Evolutionary conservation across 1,140 invertebrate species (phyloP), one percentile per base, ranked within the genome.

Genomic region (Cepaea nemoralis): DNA sequence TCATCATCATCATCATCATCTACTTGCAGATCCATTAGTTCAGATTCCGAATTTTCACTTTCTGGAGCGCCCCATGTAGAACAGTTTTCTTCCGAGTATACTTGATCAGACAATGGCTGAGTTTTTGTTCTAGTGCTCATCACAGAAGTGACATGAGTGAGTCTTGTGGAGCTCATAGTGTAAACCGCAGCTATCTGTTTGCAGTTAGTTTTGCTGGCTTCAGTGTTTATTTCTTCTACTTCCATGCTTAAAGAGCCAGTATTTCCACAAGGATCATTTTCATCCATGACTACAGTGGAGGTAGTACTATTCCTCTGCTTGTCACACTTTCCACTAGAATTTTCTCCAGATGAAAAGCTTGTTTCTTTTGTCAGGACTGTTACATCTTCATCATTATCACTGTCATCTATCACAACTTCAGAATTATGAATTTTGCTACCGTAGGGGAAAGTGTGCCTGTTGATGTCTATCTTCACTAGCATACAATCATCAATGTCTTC

Each of bases 401-500:
- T 55, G 35, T 55, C 48, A 75, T 75, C 73, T 33, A 75, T 75
- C 8, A 77, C 55, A 37, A 77, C 48, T n/a, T 76, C n/a, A 2
- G n/a, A 8, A 31, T 63, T 77, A 3, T 63, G 27, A 22, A 77
- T 37, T 39, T 59, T 77, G 19, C 22, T 40, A n/a, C 48, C 75
- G 40, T 24, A 63, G 8, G 75, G 55, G 39, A 37, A 42, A 14
- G 12, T 1, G 31, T 31, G 16, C 33, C 50, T 55, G 39, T 35
- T 77, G 10, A 77, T n/a, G 55, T 77, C 75, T 39, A 77, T 63
- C 42, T 59, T 63, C 22, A 77, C 75, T 8, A 77, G 35, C 35
- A 59, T 37, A 24, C 75, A 77, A 37, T 77, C 75, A 59, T 77
- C 75, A 31, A 37, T 37, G 27, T 55, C 75, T 77, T 77, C 75